Evolutionary conservation across 2,113 vertebrate species (phyloP).

Genomic region (Phodopus roborovskii): DNA sequence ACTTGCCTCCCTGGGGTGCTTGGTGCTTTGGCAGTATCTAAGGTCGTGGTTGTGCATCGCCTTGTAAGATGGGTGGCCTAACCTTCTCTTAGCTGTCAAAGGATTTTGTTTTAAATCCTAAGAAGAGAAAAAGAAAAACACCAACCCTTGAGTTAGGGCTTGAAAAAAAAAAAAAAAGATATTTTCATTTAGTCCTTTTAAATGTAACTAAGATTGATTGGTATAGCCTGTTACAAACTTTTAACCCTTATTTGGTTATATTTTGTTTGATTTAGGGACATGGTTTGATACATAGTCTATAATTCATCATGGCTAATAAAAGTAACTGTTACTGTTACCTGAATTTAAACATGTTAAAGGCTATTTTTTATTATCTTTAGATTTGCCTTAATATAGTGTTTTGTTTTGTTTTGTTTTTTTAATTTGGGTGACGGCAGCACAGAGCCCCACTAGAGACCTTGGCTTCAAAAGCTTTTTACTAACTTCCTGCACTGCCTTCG

Average conservation of each 20-base stretch:
- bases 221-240: background rate
- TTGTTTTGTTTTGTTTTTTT: too few species aligned
- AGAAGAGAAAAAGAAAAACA: background rate
- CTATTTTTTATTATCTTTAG: slow-evolving; percentile 8
- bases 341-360: background rate
- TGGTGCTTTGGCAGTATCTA: slow-evolving; percentile 65
- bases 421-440: background rate
- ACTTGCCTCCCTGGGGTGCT: slow-evolving; percentile 70
- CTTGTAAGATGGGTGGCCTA: background rate
- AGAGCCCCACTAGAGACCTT: background rate
- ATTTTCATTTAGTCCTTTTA: background rate
- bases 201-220: background rate
- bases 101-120: background rate
- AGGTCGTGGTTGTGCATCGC: background rate
- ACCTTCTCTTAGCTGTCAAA: background rate
- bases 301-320: background rate
- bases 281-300: background rate
- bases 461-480: background rate
- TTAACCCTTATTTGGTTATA: slow-evolving; percentile 26
- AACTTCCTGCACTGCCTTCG: background rate
- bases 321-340: background rate
- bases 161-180: too few species aligned
- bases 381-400: background rate
- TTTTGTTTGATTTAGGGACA: slow-evolving; percentile 61
- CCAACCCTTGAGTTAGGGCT: background rate